Evolutionary conservation across 1,140 invertebrate genomes (phyloP).

Genomic region (Aphaenogaster floridana): DNA sequence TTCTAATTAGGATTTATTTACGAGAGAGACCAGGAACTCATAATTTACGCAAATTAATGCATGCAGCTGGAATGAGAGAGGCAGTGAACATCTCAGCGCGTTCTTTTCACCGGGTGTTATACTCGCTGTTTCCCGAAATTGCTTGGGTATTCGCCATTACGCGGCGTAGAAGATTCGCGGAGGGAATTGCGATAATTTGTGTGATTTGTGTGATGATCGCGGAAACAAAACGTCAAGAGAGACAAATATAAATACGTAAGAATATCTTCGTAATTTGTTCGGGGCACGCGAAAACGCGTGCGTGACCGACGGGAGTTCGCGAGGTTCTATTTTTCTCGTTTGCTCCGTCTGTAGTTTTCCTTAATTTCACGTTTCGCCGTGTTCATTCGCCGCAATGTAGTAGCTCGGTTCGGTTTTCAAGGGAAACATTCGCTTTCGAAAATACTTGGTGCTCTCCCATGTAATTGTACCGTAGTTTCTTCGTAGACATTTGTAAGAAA

Average conservation of each 20-base stretch:
- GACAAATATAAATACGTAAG: constrained; percentile 74
- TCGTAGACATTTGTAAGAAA: constrained; percentile 3
- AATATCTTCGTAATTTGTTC: constrained; percentile 63
- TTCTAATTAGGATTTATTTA: constrained; percentile 43
- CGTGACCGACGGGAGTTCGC: constrained; percentile 42
- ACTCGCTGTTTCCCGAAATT: constrained; percentile 13
- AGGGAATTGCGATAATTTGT: constrained; percentile 72
- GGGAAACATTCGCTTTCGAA: constrained; percentile 48
- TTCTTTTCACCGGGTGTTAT: constrained; percentile 20
- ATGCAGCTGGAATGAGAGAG: neutral
- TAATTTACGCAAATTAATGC: constrained; percentile 43
- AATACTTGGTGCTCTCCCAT: constrained; percentile 21
- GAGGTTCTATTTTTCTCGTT: constrained; percentile 56
- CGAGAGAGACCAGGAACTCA: neutral
- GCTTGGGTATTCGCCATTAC: constrained; percentile 21
- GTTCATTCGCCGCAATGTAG: constrained; percentile 35
- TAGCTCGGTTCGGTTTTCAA: constrained; percentile 40
- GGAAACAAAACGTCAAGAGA: constrained; percentile 67
- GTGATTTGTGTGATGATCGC: constrained; percentile 61
- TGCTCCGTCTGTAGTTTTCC: constrained; percentile 57
- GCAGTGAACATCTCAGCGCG: neutral
- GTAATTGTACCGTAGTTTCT: constrained; percentile 29
- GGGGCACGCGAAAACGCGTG: constrained; percentile 69
- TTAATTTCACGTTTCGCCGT: constrained; percentile 67
- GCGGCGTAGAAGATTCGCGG: constrained; percentile 18